Evolutionary conservation across 2,113 vertebrate species (phyloP).

Genomic region (Sinocyclocheilus grahami): DNA sequence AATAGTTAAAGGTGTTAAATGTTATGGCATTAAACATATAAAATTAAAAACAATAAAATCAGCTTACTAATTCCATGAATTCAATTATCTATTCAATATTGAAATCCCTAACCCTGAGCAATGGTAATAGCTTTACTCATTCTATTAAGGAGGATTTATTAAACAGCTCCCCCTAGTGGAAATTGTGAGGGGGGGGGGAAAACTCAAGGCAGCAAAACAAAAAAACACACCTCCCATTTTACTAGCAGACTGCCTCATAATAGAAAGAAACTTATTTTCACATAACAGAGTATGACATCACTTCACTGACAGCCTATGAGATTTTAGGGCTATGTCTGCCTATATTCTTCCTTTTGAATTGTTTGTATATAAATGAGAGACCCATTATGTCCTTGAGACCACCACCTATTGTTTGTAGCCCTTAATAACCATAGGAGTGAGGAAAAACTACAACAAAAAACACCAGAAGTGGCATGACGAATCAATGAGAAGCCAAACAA

Average conservation of each 20-base stretch:
- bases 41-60: background rate
- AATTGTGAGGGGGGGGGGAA: background rate
- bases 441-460: background rate
- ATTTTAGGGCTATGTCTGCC: slow-evolving; percentile 15
- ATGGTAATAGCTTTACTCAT: background rate
- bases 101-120: background rate
- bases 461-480: background rate
- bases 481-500: slow-evolving; percentile 19
- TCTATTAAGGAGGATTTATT: background rate
- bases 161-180: slow-evolving; percentile 38
- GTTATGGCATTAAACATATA: background rate
- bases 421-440: background rate
- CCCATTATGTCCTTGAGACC: slow-evolving; percentile 2
- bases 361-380: slow-evolving; percentile 23
- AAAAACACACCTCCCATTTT: background rate
- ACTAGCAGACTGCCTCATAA: background rate
- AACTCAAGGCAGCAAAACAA: background rate
- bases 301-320: background rate
- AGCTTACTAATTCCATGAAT: background rate
- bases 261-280: background rate
- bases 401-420: background rate
- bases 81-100: background rate
- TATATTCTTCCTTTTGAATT: slow-evolving; percentile 54
- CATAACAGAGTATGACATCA: background rate
- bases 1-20: background rate